Percentiles rank a stretch among this genome's conserved stretches.
phyloP scores from a whole-genome alignment of 2,888 invertebrate genomes.

The Minunthozetes semirufus region DNA sequence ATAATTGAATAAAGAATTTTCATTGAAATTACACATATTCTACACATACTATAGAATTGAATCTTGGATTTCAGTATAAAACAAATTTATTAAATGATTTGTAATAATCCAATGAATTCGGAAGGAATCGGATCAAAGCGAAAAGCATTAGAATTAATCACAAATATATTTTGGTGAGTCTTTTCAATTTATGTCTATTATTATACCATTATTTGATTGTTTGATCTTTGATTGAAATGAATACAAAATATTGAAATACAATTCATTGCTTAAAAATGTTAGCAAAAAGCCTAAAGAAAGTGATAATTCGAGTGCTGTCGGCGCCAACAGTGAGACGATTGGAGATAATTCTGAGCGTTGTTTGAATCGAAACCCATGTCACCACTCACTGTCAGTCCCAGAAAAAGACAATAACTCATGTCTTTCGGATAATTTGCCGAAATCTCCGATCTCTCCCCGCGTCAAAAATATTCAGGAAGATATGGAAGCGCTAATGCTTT shows the following conservation, averaged over 20 bases:
- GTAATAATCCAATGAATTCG: constrained; percentile 9
- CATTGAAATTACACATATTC: neutral
- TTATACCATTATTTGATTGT: neutral
- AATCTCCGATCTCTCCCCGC: constrained; percentile 39
- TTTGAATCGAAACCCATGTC: neutral
- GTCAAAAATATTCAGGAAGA: constrained; percentile 53
- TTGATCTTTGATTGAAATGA: neutral
- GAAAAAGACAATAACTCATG: neutral
- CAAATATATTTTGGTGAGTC: constrained; percentile 38
- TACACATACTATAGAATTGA: neutral
- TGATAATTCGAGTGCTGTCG: neutral
- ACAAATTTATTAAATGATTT: neutral
- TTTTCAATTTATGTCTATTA: too few species aligned
- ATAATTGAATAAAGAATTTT: too few species aligned
- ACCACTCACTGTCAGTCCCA: neutral
- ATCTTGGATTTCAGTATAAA: neutral
- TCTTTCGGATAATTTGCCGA: neutral
- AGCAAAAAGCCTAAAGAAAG: constrained; percentile 16
- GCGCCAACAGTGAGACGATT: neutral
- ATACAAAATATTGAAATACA: neutral
- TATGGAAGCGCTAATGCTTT: constrained; percentile 71
- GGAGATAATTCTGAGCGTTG: neutral
- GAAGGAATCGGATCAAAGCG: constrained; percentile 30
- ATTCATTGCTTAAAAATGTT: neutral
- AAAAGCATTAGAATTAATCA: constrained; percentile 37